Evolutionary conservation across 1,140 invertebrate genomes (phyloP), one percentile per base, ranked within the genome.

Genomic region (Matsumurasca onukii): DNA sequence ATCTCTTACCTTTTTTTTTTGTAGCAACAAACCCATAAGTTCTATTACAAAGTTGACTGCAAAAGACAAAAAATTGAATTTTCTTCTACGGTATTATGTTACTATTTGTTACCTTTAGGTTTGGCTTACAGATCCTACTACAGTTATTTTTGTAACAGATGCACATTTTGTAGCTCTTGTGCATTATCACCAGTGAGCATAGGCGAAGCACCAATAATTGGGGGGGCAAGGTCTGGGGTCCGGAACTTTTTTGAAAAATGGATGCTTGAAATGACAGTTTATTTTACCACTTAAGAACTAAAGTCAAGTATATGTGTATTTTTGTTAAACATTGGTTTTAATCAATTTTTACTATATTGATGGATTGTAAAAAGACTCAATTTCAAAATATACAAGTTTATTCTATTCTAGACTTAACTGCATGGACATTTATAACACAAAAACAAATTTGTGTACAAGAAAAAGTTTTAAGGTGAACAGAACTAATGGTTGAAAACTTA

Each of bases 391-490:
- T 39, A 39, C 34, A 39, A 39, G 34, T 39, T 39, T 39, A 39
- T 39, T 39, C 34, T 39, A 39, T 39, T 39, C 34, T 39, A 39
- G 34, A 39, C 34, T 9, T 39, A 39, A 39, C 34, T 39, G 34
- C 34, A 39, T 9, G 34, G 34, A 5, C 5, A 39, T 39, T 39
- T 39, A n/a, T n/a, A n/a, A n/a, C 17, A 39, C 34, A 39, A 39
- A 39, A 39, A 39, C 34, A 39, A 39, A 39, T 39, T 39, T 39
- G 34, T 39, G 34, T 39, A 39, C 34, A 39, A 39, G 34, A 39
- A 5, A 39, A 39, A 39, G 5, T 39, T 39, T 39, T 39, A 39
- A 39, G 34, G 34, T 5, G 34, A 39, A 39, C 34, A 39, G 34
- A 39, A 39, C 34, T 39, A 39, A 17, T 5, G 5, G 5, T 39